These are phyloP conservation scores for Anser cygnoides DNA, from an alignment of 2,113 vertebrate genomes.

Conservation along the genomic window DNA sequence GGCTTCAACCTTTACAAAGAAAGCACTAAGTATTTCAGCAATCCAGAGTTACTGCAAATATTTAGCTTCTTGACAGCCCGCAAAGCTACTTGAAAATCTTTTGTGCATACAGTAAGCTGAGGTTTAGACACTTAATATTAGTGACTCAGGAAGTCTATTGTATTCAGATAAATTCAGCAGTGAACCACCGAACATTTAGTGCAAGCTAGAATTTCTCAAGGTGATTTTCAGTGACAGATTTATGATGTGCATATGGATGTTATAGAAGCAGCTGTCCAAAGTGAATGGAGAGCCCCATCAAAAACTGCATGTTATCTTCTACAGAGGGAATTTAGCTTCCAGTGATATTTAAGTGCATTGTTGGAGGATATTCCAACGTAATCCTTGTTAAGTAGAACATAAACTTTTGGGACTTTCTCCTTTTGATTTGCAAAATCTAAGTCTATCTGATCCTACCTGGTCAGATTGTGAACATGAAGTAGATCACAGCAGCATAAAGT, in stretches of 20 bases:
- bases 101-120: not conserved
- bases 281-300: not conserved
- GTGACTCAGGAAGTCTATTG: not conserved
- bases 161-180: not conserved
- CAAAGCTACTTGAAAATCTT: not conserved
- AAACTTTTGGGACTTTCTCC: not conserved
- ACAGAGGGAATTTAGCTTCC: not conserved
- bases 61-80: not conserved
- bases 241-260: not conserved
- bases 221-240: constrained; percentile 5
- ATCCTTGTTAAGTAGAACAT: not conserved
- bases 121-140: not conserved
- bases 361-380: not conserved
- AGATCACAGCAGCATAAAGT: not conserved
- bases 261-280: not conserved
- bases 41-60: not conserved
- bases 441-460: rapidly evolving
- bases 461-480: not conserved
- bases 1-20: not conserved
- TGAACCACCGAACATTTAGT: not conserved
- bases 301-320: not conserved
- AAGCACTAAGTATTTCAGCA: not conserved
- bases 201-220: not conserved
- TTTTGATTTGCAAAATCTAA: not conserved
- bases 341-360: not conserved